A percentile compares a stretch with the other conserved stretches of the same genome.
Conservation (phyloP, 2,113 vertebrate species). For the Megaceryle maxima region DNA sequence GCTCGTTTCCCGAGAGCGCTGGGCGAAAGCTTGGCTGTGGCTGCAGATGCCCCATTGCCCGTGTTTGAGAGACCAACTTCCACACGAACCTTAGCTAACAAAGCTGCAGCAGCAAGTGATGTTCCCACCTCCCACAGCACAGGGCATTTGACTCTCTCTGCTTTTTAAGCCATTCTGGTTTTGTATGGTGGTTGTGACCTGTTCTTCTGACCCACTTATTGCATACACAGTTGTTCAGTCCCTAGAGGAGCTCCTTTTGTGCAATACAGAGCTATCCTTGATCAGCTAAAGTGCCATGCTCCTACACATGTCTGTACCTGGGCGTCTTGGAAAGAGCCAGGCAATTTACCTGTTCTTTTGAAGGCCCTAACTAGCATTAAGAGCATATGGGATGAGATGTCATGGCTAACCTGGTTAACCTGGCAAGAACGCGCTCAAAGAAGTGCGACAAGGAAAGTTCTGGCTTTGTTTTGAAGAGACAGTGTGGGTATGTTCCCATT, state of each 20-base stretch:
- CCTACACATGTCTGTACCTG: neutral
- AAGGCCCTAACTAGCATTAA: neutral
- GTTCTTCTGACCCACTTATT: neutral
- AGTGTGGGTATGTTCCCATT: neutral
- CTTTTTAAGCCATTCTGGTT: neutral
- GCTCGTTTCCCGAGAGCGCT: accelerated
- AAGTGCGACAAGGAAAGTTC: neutral
- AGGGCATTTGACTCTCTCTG: neutral
- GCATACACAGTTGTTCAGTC: accelerated
- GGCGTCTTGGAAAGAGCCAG: neutral
- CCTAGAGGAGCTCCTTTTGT: neutral
- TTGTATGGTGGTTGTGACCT: neutral
- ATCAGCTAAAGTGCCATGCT: neutral
- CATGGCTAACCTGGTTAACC: neutral
- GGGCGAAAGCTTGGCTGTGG: accelerated
- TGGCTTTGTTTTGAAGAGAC: neutral
- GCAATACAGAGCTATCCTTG: neutral
- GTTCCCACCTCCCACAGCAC: neutral
- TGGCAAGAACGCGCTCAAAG: neutral
- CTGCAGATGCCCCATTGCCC: accelerated
- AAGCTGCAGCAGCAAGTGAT: neutral
- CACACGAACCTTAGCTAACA: neutral
- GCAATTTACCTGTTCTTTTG: neutral
- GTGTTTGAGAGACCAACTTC: neutral
- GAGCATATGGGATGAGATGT: neutral